phyloP scores from a whole-genome alignment of 2,888 invertebrate species.

The Psylliodes chrysocephalus region DNA sequence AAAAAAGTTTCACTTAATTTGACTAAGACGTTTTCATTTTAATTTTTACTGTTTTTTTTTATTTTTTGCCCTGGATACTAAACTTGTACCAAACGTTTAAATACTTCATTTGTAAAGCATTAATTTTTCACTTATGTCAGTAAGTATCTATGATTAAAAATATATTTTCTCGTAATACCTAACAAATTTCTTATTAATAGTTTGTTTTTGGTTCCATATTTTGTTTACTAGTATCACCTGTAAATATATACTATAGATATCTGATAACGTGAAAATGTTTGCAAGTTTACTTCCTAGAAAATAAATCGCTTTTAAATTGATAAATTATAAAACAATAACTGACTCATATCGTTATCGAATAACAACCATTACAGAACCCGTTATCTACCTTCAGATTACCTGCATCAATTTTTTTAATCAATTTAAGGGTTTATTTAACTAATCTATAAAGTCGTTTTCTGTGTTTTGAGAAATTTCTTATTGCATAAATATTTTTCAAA shows the following conservation, averaged over 20 bases:
- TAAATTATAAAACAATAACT: slow-evolving; percentile 12
- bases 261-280: slow-evolving; percentile 3
- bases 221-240: not conserved
- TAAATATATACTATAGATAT: not conserved
- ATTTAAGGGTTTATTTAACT: not conserved
- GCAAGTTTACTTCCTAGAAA: slow-evolving; percentile 14
- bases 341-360: slow-evolving; percentile 1
- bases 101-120: too few species aligned
- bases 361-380: not conserved
- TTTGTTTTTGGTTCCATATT: not conserved
- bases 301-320: slow-evolving; percentile 2
- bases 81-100: too few species aligned
- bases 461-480: not conserved
- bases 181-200: not conserved
- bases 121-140: too few species aligned
- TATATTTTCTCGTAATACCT: not conserved
- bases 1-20: too few species aligned
- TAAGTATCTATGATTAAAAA: too few species aligned
- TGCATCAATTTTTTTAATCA: not conserved
- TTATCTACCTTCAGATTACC: not conserved
- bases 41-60: too few species aligned
- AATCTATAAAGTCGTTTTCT: not conserved
- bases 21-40: too few species aligned
- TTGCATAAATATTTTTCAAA: too few species aligned
- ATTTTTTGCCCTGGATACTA: too few species aligned